Conservation (phyloP, 1,140 invertebrate genomes). For the Ridgeia piscesae region DNA sequence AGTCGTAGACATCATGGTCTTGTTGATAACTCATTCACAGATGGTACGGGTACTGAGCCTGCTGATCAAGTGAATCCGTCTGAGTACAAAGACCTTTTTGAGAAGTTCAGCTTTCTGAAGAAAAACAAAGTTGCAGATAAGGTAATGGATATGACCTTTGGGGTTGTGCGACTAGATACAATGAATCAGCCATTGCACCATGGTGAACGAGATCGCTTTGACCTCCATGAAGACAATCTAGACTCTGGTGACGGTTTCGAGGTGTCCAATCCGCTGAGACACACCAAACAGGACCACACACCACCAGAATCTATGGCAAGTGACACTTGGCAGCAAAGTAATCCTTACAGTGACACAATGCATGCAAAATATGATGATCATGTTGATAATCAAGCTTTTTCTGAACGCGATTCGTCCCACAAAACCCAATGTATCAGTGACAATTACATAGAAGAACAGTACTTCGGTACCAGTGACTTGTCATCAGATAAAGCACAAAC, state of each 20-base stretch:
- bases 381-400: too few species aligned
- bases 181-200: neutral
- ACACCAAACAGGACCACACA: neutral
- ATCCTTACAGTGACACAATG: neutral
- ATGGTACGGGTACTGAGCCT: neutral
- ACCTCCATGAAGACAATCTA: neutral
- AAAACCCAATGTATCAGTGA: neutral
- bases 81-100: neutral
- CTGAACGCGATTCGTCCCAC: neutral
- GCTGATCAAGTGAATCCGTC: neutral
- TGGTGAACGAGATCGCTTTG: neutral
- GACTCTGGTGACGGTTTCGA: neutral
- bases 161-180: neutral
- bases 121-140: neutral
- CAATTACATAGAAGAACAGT: constrained; percentile 16
- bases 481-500: neutral
- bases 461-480: neutral
- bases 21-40: neutral
- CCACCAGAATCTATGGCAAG: neutral
- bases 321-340: neutral
- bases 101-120: neutral
- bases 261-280: neutral
- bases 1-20: neutral
- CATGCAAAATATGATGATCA: too few species aligned
- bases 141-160: neutral